phyloP scores from a whole-genome alignment of 2,113 vertebrate genomes.

The Ardeotis arabs region DNA sequence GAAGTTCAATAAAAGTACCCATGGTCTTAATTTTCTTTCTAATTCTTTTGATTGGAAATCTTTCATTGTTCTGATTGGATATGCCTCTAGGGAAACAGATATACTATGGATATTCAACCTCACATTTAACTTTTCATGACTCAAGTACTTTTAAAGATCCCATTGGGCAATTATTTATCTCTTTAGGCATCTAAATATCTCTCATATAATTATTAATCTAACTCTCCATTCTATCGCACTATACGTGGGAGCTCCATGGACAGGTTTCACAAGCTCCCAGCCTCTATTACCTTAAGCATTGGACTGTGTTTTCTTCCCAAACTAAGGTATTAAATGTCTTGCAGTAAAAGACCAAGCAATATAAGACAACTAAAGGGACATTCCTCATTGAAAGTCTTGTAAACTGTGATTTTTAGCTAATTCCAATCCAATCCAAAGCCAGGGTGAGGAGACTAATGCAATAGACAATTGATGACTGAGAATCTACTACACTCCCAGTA shows the following conservation, averaged over 20 bases:
- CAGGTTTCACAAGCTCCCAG: background rate
- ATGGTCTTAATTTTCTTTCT: background rate
- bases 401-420: fast-evolving
- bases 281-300: background rate
- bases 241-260: background rate
- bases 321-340: background rate
- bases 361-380: background rate
- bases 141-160: background rate
- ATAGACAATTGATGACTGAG: background rate
- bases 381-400: background rate
- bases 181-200: background rate
- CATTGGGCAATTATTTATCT: background rate
- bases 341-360: background rate
- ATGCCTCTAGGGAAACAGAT: background rate
- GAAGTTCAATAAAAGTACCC: background rate
- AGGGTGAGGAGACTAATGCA: background rate
- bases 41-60: conserved; percentile 6
- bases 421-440: background rate
- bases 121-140: background rate
- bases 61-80: background rate
- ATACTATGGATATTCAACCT: background rate
- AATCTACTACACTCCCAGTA: background rate
- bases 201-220: background rate
- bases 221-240: background rate
- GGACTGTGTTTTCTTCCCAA: background rate